phyloP scores from a whole-genome alignment of 2,888 invertebrate genomes.

The Caenorhabditis panamensis region DNA sequence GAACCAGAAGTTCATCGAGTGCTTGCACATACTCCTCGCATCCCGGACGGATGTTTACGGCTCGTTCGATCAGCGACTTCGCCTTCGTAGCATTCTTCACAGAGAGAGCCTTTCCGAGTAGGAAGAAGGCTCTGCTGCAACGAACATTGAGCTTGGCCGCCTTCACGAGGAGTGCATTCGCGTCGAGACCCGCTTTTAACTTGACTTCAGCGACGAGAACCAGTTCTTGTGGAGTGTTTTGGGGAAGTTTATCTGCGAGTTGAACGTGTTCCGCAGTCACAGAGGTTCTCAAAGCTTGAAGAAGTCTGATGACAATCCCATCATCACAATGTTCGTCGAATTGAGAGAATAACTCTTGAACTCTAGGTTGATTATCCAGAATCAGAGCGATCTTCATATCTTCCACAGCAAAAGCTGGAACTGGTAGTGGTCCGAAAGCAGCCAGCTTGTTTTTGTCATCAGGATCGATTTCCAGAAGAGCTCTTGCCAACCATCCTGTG shows the following conservation, averaged over 20 bases:
- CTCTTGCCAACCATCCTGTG: constrained; percentile 38
- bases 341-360: neutral
- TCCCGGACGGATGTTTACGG: constrained; percentile 59
- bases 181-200: constrained; percentile 34
- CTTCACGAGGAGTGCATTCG: constrained; percentile 60
- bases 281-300: neutral
- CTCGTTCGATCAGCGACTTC: constrained; percentile 58
- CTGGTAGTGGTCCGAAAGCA: constrained; percentile 8
- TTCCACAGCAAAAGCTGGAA: constrained; percentile 34
- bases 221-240: constrained; percentile 23
- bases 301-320: neutral
- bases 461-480: constrained; percentile 26
- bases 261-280: constrained; percentile 23
- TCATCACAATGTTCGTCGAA: neutral
- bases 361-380: neutral
- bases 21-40: constrained; percentile 62
- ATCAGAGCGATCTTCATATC: constrained; percentile 28
- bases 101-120: constrained; percentile 49
- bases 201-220: constrained; percentile 55
- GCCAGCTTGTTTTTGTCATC: constrained; percentile 15
- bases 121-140: constrained; percentile 62
- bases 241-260: constrained; percentile 24
- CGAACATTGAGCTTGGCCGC: constrained; percentile 66
- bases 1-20: constrained; percentile 45
- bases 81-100: constrained; percentile 64